Base-by-base conservation (phyloP, 2,797 vertebrate genomes). In the Sus cebifrons region DNA sequence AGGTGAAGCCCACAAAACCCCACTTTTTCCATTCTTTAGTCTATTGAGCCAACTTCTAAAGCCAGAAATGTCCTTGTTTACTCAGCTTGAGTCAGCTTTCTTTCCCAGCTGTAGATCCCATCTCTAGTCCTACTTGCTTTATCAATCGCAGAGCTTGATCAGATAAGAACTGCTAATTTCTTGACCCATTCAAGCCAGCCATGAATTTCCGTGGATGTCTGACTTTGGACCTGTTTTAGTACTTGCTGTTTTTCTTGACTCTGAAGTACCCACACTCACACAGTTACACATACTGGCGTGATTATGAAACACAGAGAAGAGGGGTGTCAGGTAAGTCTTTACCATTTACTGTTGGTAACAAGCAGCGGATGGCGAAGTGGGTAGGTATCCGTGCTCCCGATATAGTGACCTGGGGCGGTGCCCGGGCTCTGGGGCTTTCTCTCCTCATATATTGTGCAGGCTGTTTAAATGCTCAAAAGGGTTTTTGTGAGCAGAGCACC, bases 281-380 rank as follows among this genome's bases (percentile, higher is more conserved):
- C 12, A 8, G 5, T 58, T 71, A 21, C 23, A 17, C 20, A 3
- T 36, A 32, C 23, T 1, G 40, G 2, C 12, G 52, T 56, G 52
- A 56, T 25, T 15, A 29, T 64, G 32, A 70, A 44, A 49, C 68
- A 49, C 44, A 70, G 81, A 56, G 27, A 23, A 16, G 8, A 44
- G 54, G 52, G 58, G 16, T 56, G 6, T 40, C 56, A 49, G 10
- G 4, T 36, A 14, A 20, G 23, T 29, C 64, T 11, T 18, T 49
- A 13, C 49, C 17, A 5, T 13, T 78, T 56, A 40, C 64, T 60
- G 52, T 54, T 73, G 21, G 1, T 16, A 32, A 16, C 60, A 16
- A 23, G n/a, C 54, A 36, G 9, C 60, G 7, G 15, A 4, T 32
- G 40, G 21, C 4, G 0, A 17, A 12, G 10, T 5, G 6, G 70